phyloP scores from a whole-genome alignment of 2,888 invertebrate genomes.

The Aporophyla lueneburgensis region DNA sequence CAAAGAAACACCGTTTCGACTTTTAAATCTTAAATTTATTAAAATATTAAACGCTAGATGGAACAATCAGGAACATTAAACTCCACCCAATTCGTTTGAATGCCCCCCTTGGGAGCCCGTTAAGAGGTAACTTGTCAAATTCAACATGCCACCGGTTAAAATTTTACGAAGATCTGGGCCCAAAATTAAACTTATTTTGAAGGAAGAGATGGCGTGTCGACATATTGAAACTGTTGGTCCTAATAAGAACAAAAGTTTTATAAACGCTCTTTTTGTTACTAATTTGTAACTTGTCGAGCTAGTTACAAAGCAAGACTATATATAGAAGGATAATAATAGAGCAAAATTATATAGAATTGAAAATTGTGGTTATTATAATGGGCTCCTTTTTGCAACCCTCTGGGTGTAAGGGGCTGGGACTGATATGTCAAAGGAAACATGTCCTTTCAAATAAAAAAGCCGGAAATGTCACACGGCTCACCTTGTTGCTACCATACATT shows the following conservation, averaged over 20 bases:
- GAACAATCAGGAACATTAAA: slow-evolving; percentile 63
- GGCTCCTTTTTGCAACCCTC: slow-evolving; percentile 17
- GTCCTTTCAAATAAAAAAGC: slow-evolving; percentile 39
- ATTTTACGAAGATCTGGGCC: slow-evolving; percentile 58
- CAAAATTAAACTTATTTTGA: slow-evolving; percentile 62
- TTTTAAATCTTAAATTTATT: slow-evolving; percentile 53
- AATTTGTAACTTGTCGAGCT: neutral
- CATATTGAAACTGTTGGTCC: slow-evolving; percentile 29
- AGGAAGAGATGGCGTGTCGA: slow-evolving; percentile 41
- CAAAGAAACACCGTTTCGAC: slow-evolving; percentile 24
- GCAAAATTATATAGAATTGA: slow-evolving; percentile 15
- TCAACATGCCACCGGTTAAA: slow-evolving; percentile 63
- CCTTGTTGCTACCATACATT: slow-evolving; percentile 30
- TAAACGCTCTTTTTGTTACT: neutral
- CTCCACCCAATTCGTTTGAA: slow-evolving; percentile 62
- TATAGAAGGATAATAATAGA: neutral
- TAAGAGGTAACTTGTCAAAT: slow-evolving; percentile 76
- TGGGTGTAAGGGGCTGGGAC: slow-evolving; percentile 16
- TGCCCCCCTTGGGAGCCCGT: slow-evolving; percentile 62
- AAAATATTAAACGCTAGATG: slow-evolving; percentile 62
- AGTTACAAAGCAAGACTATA: neutral
- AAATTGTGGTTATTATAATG: slow-evolving; percentile 16
- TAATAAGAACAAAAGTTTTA: slow-evolving; percentile 8
- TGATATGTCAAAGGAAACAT: slow-evolving; percentile 34
- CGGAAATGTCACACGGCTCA: slow-evolving; percentile 37